Evolutionary conservation across 2,113 vertebrate species (phyloP).

Genomic region (Takifugu bimaculatus): DNA sequence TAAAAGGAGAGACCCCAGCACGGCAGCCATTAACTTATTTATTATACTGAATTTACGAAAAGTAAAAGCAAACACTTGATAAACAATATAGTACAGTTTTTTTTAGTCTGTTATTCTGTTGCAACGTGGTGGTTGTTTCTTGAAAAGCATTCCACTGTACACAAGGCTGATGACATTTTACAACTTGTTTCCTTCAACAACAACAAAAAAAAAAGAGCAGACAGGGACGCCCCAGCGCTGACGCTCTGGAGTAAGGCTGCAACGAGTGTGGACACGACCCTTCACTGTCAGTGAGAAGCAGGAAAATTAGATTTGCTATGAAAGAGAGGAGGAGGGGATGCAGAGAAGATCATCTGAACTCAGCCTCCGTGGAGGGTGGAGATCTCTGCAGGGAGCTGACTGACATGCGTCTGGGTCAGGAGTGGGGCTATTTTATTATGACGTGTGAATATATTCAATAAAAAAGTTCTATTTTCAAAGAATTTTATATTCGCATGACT

Average conservation of each 20-base stretch:
- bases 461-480: too few relatives aligned
- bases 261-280: slow-evolving; percentile 23
- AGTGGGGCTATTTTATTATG: too few relatives aligned
- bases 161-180: slow-evolving; percentile 61
- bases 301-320: slow-evolving; percentile 19
- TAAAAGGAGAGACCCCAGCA: slow-evolving; percentile 14
- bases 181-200: slow-evolving; percentile 43
- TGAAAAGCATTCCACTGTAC: slow-evolving; percentile 66
- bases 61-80: slow-evolving; percentile 82
- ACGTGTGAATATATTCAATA: too few relatives aligned
- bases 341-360: not conserved
- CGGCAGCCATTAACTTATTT: slow-evolving; percentile 78
- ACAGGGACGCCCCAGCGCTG: slow-evolving; percentile 32
- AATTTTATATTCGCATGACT: not conserved
- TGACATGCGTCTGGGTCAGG: slow-evolving; percentile 13
- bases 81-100: slow-evolving; percentile 73
- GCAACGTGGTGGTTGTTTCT: slow-evolving; percentile 28
- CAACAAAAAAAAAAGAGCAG: slow-evolving; percentile 31
- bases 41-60: slow-evolving; percentile 80
- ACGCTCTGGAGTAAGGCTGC: slow-evolving; percentile 38
- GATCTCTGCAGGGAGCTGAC: not conserved
- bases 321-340: not conserved
- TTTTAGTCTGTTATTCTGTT: slow-evolving; percentile 54
- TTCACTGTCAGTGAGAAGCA: slow-evolving; percentile 31
- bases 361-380: not conserved